Conservation (phyloP, 2,797 vertebrate species). For the Ataeniobius toweri region DNA sequence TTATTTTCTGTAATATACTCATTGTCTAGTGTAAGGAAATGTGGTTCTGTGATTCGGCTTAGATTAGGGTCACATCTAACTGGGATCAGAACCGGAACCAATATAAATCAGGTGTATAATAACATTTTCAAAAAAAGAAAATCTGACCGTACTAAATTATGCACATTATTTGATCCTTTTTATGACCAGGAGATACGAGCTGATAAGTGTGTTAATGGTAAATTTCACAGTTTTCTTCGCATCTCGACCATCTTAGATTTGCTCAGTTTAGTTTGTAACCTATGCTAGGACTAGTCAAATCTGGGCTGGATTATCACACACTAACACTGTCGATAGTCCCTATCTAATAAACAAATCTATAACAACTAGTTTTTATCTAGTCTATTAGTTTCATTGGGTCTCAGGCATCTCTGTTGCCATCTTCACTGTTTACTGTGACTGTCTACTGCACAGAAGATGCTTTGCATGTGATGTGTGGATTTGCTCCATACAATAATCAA, state of each 20-base stretch:
- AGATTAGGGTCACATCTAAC: too few species aligned
- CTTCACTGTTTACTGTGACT: not conserved
- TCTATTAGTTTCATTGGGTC: not conserved
- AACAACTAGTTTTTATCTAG: not conserved
- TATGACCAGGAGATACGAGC: not conserved
- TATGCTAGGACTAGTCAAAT: not conserved
- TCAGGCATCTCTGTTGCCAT: not conserved
- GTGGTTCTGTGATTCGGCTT: too few species aligned
- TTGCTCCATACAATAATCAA: not conserved
- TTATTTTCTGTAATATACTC: too few species aligned
- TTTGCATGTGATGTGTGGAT: not conserved
- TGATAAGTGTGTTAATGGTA: too few species aligned
- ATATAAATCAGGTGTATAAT: not conserved
- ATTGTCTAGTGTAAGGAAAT: too few species aligned
- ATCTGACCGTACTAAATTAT: not conserved
- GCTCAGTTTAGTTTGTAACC: not conserved
- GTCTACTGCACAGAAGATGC: not conserved
- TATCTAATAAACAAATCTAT: not conserved
- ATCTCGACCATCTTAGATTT: not conserved
- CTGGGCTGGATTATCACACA: not conserved
- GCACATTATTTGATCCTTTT: not conserved
- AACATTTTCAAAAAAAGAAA: not conserved
- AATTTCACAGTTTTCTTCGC: too few species aligned
- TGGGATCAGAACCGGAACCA: not conserved
- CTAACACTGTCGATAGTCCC: not conserved